phyloP scores from a whole-genome alignment of 2,113 vertebrate species.

The Protobothrops mucrosquamatus region DNA sequence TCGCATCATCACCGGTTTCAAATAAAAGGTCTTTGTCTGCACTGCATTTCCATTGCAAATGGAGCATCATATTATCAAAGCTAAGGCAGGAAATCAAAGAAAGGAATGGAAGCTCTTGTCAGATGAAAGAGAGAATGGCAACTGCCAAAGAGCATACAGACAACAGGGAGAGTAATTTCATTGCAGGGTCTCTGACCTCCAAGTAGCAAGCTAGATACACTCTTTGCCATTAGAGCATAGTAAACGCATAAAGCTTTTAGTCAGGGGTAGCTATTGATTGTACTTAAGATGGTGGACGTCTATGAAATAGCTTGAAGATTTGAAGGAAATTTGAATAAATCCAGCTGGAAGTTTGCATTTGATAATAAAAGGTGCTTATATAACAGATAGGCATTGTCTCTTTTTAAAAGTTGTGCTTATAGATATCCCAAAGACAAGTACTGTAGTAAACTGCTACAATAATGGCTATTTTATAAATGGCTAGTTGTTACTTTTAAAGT shows the following conservation, averaged over 20 bases:
- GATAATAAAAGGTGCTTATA: neutral
- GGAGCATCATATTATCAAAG: conserved; percentile 18
- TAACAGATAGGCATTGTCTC: neutral
- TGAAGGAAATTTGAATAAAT: neutral
- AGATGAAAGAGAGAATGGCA: conserved; percentile 14
- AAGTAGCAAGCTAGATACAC: neutral
- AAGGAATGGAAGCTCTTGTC: conserved; percentile 15
- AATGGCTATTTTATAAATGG: neutral
- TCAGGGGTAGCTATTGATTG: neutral
- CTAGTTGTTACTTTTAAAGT: neutral
- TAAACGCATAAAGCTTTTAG: neutral
- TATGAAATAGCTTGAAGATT: neutral
- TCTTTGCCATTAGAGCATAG: neutral
- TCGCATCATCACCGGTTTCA: neutral
- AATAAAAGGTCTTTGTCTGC: conserved; percentile 21
- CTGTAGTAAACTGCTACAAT: neutral
- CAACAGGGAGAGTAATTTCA: neutral
- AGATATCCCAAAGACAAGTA: neutral
- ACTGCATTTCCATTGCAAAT: conserved; percentile 1
- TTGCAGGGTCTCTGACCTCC: conserved; percentile 20
- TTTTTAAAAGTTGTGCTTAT: neutral
- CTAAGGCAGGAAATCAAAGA: conserved; percentile 4
- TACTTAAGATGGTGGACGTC: neutral
- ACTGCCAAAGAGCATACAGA: neutral
- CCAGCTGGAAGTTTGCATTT: neutral